Evolutionary conservation across 2,888 invertebrate species (phyloP).

Genomic region (Scaptomyza reducta): DNA sequence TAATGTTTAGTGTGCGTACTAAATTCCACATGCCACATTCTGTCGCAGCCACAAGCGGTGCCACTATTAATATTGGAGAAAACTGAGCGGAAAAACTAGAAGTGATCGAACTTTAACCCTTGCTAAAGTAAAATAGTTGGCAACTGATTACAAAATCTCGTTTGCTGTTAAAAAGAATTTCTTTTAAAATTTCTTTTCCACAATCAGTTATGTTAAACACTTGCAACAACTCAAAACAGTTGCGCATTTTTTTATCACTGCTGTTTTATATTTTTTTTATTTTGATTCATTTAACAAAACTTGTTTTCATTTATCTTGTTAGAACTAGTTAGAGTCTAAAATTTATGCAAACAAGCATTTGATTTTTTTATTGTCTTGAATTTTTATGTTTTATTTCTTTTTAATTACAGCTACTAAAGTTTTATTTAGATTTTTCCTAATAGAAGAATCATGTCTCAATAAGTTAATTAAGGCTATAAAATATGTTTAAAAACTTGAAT

Average conservation of each 20-base stretch:
- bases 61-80: no score
- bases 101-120: neutral
- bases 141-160: neutral
- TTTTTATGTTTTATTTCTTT: no score
- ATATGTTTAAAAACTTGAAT: no score
- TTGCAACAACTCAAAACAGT: neutral
- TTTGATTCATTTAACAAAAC: slow-evolving; percentile 6
- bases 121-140: neutral
- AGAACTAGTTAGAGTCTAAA: slow-evolving; percentile 8
- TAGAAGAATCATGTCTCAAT: no score
- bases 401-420: no score
- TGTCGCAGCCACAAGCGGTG: slow-evolving; percentile 4
- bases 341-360: slow-evolving; percentile 13
- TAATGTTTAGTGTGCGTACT: slow-evolving; percentile 50
- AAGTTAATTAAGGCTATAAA: no score
- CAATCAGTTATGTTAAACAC: neutral
- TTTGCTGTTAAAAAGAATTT: neutral
- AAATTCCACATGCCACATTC: slow-evolving; percentile 42
- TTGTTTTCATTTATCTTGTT: slow-evolving; percentile 8
- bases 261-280: slow-evolving; percentile 1
- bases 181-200: neutral
- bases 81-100: neutral
- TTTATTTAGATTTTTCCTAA: no score
- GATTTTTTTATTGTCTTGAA: slow-evolving; percentile 14
- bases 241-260: slow-evolving; percentile 3